These are phyloP conservation scores for Dendroctonus valens DNA, from an alignment of 1,140 invertebrate genomes.

Conservation along the genomic window DNA sequence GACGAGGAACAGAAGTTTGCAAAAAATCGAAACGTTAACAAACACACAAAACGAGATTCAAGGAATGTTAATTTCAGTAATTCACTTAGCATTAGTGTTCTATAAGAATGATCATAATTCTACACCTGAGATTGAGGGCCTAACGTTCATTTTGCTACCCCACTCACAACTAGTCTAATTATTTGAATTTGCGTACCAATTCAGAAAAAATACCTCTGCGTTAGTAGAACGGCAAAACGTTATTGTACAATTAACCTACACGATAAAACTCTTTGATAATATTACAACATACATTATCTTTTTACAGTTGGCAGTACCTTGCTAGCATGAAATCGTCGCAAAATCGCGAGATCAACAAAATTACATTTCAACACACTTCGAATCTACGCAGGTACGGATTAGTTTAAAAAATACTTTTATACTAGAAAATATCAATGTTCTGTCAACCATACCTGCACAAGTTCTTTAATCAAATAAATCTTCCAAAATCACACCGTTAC, in stretches of 20 bases:
- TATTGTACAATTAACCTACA: constrained; percentile 46
- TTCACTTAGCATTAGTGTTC: constrained; percentile 24
- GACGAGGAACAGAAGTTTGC: neutral
- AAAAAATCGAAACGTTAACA: constrained; percentile 15
- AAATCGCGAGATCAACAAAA: constrained; percentile 43
- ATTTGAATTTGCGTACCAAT: constrained; percentile 24
- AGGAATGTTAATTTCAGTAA: constrained; percentile 40
- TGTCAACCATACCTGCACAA: constrained; percentile 9
- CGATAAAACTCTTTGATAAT: constrained; percentile 40
- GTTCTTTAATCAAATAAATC: constrained; percentile 23
- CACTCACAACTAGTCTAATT: constrained; percentile 32
- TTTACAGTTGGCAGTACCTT: constrained; percentile 51
- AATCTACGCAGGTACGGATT: constrained; percentile 26
- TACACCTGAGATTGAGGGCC: constrained; percentile 49
- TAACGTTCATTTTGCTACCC: constrained; percentile 42
- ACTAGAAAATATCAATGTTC: constrained; percentile 21
- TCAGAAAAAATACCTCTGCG: constrained; percentile 37
- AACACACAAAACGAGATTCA: constrained; percentile 13
- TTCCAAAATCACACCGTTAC: constrained; percentile 29
- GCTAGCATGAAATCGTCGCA: constrained; percentile 46
- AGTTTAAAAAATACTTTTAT: constrained; percentile 16
- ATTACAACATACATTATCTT: constrained; percentile 49
- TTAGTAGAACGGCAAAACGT: constrained; percentile 44
- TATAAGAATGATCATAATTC: constrained; percentile 43
- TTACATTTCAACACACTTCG: constrained; percentile 33